A percentile compares a stretch with the other conserved stretches of the same genome.
Evolutionary conservation across 2,888 invertebrate genomes (phyloP).

Genomic region (Pachycephus smyrnensis): DNA sequence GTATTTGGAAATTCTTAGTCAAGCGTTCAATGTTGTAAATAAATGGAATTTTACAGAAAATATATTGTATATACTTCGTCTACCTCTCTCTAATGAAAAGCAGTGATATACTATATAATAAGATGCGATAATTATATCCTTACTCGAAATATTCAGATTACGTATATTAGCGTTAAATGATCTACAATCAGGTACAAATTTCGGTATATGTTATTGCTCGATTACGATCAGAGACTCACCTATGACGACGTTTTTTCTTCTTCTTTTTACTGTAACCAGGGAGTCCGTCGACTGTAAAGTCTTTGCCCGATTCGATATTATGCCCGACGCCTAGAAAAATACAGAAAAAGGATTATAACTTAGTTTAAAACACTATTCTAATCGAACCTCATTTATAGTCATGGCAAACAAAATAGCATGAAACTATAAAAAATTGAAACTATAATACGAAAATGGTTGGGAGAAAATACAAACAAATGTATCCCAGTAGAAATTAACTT

Average conservation of each 20-base stretch:
- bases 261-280: constrained; percentile 89
- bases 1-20: not conserved
- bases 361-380: not conserved
- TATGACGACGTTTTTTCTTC: constrained; percentile 94
- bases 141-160: not conserved
- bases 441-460: constrained; percentile 6
- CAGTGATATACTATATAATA: no score
- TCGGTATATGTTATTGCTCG: not conserved
- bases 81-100: no score
- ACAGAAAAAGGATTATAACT: constrained; percentile 26
- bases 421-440: constrained; percentile 4
- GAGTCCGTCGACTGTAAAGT: constrained; percentile 85
- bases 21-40: not conserved
- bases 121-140: not conserved
- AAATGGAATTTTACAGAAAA: not conserved
- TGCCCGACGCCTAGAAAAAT: constrained; percentile 76
- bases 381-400: not conserved
- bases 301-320: constrained; percentile 80
- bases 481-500: not conserved
- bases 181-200: not conserved
- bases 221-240: constrained; percentile 72
- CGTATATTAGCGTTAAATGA: not conserved
- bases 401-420: not conserved
- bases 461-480: not conserved
- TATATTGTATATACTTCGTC: no score